Conservation (phyloP, 64 coral and sea anemone genomes). For the Platygyra sinensis region DNA sequence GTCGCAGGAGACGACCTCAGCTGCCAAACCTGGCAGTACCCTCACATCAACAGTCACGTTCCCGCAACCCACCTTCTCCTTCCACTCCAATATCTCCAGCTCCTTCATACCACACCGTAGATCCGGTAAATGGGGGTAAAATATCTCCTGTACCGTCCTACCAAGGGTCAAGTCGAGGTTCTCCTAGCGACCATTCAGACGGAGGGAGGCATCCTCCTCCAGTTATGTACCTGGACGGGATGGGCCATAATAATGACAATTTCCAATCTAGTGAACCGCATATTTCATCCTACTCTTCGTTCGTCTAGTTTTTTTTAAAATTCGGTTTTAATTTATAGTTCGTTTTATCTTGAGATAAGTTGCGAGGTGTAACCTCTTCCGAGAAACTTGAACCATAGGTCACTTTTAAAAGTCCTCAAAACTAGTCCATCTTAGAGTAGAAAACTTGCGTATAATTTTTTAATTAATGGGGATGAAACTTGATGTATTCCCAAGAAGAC, state of each 20-base stretch:
- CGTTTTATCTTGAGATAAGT: neutral
- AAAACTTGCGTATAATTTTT: neutral
- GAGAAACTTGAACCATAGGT: neutral
- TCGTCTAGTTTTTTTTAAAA: conserved; percentile 1
- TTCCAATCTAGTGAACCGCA: conserved; percentile 21
- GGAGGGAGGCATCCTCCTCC: neutral
- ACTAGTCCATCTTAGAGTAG: neutral
- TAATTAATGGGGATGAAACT: neutral
- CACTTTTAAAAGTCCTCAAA: neutral
- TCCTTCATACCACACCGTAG: conserved; percentile 71
- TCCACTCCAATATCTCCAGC: conserved; percentile 67
- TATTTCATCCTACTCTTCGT: conserved; percentile 33
- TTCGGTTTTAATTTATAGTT: neutral
- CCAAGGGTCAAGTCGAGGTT: conserved; percentile 4
- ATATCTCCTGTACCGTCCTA: conserved; percentile 11
- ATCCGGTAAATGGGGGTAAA: neutral
- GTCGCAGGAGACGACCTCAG: conserved; percentile 40
- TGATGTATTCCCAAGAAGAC: neutral
- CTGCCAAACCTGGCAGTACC: conserved; percentile 31
- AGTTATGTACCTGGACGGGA: conserved; percentile 13
- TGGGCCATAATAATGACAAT: neutral
- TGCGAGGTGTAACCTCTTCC: neutral
- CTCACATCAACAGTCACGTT: neutral
- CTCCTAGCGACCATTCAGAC: conserved; percentile 5
- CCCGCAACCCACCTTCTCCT: conserved; percentile 21